A percentile compares a stretch with the other conserved stretches of the same genome.
These are phyloP conservation scores for Neodontobutis hainanensis DNA, from an alignment of 2,113 vertebrate species.

Conservation along the genomic window DNA sequence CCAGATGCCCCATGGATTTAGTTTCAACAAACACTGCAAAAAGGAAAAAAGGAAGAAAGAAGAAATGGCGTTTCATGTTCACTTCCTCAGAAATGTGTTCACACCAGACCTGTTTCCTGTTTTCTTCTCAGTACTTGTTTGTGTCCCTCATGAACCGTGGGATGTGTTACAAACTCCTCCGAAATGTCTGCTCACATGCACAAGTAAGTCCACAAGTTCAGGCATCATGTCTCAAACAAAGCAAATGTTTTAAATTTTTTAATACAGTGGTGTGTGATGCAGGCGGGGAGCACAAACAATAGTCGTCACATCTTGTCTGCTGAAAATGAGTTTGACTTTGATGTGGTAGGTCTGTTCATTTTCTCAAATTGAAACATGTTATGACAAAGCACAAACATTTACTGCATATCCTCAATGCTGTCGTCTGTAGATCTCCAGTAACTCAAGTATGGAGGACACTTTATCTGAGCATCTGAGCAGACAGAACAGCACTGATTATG, in stretches of 20 bases:
- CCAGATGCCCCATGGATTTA: neutral
- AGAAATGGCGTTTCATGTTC: neutral
- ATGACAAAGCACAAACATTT: neutral
- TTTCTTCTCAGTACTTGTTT: constrained; percentile 78
- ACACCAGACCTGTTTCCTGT: constrained; percentile 1
- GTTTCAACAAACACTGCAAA: neutral
- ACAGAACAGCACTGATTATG: neutral
- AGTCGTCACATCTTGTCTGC: constrained; percentile 48
- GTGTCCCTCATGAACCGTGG: constrained; percentile 78
- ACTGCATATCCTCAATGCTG: neutral
- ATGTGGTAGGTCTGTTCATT: constrained; percentile 62
- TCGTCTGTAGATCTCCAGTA: constrained; percentile 66
- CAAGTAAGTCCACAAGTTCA: constrained; percentile 57
- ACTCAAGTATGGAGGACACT: constrained; percentile 66
- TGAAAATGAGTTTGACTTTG: constrained; percentile 42
- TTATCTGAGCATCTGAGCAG: constrained; percentile 1
- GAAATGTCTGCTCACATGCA: constrained; percentile 63
- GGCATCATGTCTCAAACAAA: neutral
- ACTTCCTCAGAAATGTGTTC: constrained; percentile 2
- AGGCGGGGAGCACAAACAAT: constrained; percentile 61
- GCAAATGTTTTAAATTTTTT: neutral
- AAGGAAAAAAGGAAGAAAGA: neutral
- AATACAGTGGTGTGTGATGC: neutral
- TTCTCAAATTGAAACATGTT: neutral
- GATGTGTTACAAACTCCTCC: constrained; percentile 74